Conservation (phyloP, 2,113 vertebrate species). For the Sturnus vulgaris region DNA sequence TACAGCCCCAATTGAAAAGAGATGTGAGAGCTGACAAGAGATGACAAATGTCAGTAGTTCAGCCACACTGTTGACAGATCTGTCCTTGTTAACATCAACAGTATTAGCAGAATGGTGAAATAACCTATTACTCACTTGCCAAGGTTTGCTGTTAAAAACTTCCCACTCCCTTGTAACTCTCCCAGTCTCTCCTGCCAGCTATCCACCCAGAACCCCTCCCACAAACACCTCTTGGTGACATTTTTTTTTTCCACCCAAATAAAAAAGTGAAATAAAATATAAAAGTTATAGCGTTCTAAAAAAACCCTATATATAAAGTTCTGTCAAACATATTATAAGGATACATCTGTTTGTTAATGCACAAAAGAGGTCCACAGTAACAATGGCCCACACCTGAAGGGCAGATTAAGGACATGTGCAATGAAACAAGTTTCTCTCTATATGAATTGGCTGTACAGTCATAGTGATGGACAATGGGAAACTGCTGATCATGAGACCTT, state of each 20-base stretch:
- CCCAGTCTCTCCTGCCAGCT: neutral
- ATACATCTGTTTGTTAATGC: neutral
- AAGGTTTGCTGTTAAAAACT: neutral
- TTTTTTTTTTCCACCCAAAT: neutral
- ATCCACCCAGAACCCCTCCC: neutral
- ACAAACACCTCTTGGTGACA: neutral
- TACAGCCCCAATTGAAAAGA: neutral
- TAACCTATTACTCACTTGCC: neutral
- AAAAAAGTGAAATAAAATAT: neutral
- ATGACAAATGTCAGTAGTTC: slow-evolving; percentile 43
- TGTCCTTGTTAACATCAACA: slow-evolving; percentile 19
- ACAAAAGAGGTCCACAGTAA: neutral
- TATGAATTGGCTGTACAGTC: neutral
- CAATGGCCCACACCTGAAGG: neutral
- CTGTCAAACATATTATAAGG: neutral
- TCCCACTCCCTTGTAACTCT: neutral
- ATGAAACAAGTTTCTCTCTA: neutral
- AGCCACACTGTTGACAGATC: neutral
- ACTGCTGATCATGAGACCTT: neutral
- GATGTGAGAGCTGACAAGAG: slow-evolving; percentile 12
- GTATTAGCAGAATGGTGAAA: neutral
- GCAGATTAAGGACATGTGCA: neutral
- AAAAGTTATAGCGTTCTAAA: neutral
- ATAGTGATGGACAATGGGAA: neutral
- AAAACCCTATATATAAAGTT: fast-evolving